Evolutionary conservation across 1,140 invertebrate species (phyloP).

Genomic region (Eueides isabella): DNA sequence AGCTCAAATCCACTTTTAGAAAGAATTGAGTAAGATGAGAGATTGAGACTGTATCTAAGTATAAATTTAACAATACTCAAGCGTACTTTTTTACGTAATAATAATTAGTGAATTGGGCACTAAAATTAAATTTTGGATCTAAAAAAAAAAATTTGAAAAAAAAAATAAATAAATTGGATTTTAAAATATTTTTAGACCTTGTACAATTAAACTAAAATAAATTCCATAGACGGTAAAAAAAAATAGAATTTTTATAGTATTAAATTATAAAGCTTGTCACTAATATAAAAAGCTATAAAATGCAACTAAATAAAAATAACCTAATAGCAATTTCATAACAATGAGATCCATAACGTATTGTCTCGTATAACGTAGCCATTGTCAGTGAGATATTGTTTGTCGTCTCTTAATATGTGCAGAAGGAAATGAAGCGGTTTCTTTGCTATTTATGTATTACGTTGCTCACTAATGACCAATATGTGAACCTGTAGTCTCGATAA

Average conservation of each 20-base stretch:
- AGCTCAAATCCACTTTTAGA: too few species aligned
- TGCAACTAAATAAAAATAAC: not conserved
- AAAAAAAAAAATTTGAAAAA: too few species aligned
- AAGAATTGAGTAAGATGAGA: too few species aligned
- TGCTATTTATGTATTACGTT: not conserved
- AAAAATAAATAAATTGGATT: too few species aligned
- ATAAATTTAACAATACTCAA: too few species aligned
- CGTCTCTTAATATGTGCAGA: constrained; percentile 71
- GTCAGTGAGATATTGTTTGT: constrained; percentile 73
- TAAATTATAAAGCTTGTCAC: not conserved
- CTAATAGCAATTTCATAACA: not conserved
- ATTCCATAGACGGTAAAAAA: not conserved
- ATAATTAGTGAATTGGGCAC: too few species aligned
- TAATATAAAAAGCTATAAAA: not conserved
- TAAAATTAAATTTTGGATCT: too few species aligned
- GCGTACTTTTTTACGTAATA: too few species aligned
- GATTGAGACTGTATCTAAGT: too few species aligned
- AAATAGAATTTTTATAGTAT: not conserved
- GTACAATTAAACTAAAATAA: too few species aligned
- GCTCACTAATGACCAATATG: not conserved
- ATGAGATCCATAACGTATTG: not conserved
- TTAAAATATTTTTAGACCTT: too few species aligned
- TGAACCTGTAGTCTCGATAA: not conserved
- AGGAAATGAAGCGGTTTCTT: constrained; percentile 71
- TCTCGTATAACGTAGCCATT: constrained; percentile 56